Evolutionary conservation across 2,888 invertebrate genomes (phyloP).

Genomic region (Eupeodes latifasciatus): DNA sequence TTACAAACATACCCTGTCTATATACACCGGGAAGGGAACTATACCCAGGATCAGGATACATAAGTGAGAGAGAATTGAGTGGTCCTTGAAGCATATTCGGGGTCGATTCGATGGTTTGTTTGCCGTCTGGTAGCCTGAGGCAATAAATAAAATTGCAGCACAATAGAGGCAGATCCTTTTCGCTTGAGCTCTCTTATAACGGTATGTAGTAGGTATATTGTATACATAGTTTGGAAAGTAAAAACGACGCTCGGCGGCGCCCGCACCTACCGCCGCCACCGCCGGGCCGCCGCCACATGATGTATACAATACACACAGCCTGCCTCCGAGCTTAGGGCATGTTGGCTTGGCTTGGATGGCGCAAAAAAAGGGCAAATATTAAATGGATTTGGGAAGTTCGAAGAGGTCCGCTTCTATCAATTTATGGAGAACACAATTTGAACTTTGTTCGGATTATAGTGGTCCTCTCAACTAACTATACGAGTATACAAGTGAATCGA

Average conservation of each 20-base stretch:
- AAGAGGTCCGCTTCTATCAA: constrained; percentile 60
- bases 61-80: constrained; percentile 67
- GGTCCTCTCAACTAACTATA: constrained; percentile 28
- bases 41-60: constrained; percentile 18
- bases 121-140: constrained; percentile 71
- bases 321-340: constrained; percentile 14
- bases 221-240: neutral
- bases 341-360: neutral
- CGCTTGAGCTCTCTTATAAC: neutral
- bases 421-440: constrained; percentile 64
- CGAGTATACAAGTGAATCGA: constrained; percentile 1
- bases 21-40: no score
- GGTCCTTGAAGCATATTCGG: constrained; percentile 71
- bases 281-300: neutral
- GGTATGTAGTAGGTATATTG: neutral
- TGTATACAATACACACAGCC: neutral
- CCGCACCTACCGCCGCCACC: no score
- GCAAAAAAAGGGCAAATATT: constrained; percentile 63
- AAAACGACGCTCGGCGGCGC: neutral
- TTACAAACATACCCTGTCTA: neutral
- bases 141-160: constrained; percentile 72
- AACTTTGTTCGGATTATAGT: constrained; percentile 42
- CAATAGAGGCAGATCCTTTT: constrained; percentile 55
- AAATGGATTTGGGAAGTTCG: constrained; percentile 64
- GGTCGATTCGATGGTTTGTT: constrained; percentile 74